Conservation (phyloP, 2,113 vertebrate genomes). For the Zosterops lateralis region DNA sequence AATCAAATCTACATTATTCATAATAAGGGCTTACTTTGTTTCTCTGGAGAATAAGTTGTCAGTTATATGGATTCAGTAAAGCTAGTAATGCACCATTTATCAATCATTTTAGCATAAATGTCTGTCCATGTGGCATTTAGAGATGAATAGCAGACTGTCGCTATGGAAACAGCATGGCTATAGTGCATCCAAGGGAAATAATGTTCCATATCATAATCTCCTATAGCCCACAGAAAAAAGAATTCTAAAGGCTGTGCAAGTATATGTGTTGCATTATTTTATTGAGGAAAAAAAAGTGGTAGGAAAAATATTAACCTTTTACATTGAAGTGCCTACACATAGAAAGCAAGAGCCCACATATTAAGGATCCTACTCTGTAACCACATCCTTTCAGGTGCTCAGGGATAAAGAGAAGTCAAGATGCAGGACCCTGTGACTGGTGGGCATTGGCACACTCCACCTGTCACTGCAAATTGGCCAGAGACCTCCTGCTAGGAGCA, state of each 20-base stretch:
- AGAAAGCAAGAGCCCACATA: not conserved
- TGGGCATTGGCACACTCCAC: not conserved
- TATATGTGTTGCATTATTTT: not conserved
- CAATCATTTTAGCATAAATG: slow-evolving; percentile 8
- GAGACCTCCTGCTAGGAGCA: not conserved
- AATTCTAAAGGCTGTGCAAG: not conserved
- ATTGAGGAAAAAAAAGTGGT: not conserved
- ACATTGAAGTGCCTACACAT: not conserved
- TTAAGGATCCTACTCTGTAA: not conserved
- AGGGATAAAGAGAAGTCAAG: not conserved
- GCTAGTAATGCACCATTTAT: not conserved
- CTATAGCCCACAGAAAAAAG: not conserved
- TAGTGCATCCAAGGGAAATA: not conserved
- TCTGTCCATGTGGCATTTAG: not conserved
- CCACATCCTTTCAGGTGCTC: not conserved
- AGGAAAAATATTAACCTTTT: not conserved
- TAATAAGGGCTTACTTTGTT: not conserved
- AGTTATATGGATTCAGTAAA: not conserved
- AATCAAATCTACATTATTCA: not conserved
- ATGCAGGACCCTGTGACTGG: not conserved
- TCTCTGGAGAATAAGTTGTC: not conserved
- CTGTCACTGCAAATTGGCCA: not conserved
- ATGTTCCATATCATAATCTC: not conserved
- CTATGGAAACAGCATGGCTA: slow-evolving; percentile 57
- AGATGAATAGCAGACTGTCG: slow-evolving; percentile 6